Conservation (phyloP, 2,888 invertebrate genomes). For the Heteromurus nitidus region DNA sequence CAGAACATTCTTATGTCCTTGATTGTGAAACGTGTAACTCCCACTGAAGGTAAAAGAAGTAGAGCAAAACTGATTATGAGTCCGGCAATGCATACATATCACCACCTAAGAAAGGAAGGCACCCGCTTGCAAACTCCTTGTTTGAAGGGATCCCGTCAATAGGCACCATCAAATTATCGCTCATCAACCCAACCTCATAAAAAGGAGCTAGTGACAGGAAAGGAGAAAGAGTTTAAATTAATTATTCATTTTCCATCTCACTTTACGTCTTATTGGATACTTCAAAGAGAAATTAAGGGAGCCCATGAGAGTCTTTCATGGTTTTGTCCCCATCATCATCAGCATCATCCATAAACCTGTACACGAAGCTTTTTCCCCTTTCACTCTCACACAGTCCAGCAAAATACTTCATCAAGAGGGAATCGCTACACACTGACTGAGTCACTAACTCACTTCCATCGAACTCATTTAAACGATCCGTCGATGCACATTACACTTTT, state of each 20-base stretch:
- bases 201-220: constrained; percentile 2
- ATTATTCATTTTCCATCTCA: constrained; percentile 70
- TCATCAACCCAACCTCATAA: constrained; percentile 11
- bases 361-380: background rate
- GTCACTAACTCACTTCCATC: background rate
- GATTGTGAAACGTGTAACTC: too few species aligned
- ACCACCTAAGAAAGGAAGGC: too few species aligned
- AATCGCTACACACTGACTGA: background rate
- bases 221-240: constrained; percentile 57
- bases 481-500: constrained; percentile 20
- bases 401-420: background rate
- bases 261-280: constrained; percentile 67
- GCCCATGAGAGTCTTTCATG: constrained; percentile 33
- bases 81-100: too few species aligned
- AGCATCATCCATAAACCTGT: background rate
- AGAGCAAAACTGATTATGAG: too few species aligned
- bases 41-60: too few species aligned
- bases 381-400: constrained; percentile 9
- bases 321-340: constrained; percentile 35
- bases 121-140: too few species aligned
- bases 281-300: constrained; percentile 66
- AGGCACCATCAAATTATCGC: background rate
- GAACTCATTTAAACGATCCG: background rate
- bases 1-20: too few species aligned
- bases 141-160: background rate